phyloP scores from a whole-genome alignment of 2,888 invertebrate species.

The Rhopalosiphum nymphaeae region DNA sequence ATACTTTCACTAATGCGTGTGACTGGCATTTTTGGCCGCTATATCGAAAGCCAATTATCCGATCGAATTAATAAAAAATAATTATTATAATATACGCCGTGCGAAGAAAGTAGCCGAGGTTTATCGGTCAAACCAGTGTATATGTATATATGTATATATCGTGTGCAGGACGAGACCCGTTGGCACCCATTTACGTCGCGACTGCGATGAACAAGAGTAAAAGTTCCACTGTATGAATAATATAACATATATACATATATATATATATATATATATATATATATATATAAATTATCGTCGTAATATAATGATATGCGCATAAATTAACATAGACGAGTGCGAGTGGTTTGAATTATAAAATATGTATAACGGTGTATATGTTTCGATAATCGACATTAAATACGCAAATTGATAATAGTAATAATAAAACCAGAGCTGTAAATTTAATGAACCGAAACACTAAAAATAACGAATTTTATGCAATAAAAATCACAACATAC shows the following conservation, averaged over 20 bases:
- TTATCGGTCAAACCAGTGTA: slow-evolving; percentile 46
- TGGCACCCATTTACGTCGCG: slow-evolving; percentile 40
- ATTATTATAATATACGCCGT: slow-evolving; percentile 2
- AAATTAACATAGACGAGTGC: background rate
- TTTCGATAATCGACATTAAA: background rate
- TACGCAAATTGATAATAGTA: background rate
- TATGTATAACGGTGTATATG: slow-evolving; percentile 6
- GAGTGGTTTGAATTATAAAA: background rate
- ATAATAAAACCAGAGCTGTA: background rate
- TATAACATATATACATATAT: background rate
- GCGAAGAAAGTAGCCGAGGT: slow-evolving; percentile 27
- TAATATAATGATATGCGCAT: background rate
- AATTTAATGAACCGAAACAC: background rate
- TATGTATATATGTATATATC: background rate
- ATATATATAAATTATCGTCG: background rate
- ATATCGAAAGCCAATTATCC: slow-evolving; percentile 39
- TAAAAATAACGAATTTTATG: background rate
- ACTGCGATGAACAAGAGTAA: slow-evolving; percentile 44
- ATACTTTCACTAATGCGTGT: slow-evolving; percentile 39
- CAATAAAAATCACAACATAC: background rate
- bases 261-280: background rate
- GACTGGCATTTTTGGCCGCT: slow-evolving; percentile 5
- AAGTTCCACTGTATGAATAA: background rate
- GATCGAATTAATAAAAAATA: slow-evolving; percentile 26
- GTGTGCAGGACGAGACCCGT: slow-evolving; percentile 29